Percentiles rank a stretch among this genome's conserved stretches.
These are phyloP conservation scores for human (Homo sapiens) DNA, from an alignment of 2,113 vertebrate species.

Conservation along the genomic window DNA sequence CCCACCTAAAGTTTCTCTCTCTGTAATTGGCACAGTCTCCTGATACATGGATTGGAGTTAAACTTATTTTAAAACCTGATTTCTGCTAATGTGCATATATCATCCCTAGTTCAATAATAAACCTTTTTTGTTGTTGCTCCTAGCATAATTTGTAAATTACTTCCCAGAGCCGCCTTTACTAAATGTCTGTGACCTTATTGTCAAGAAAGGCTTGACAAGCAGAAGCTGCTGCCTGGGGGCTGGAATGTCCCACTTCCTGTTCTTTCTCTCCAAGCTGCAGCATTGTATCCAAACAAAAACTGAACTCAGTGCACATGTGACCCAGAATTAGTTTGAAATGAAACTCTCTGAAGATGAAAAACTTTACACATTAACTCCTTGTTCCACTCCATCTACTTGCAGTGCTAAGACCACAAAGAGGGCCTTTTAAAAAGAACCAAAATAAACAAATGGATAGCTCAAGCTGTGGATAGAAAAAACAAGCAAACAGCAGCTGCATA, in stretches of 20 bases:
- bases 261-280: conserved; percentile 68
- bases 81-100: conserved; percentile 47
- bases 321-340: conserved; percentile 43
- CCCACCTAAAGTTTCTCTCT: neutral
- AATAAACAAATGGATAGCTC: conserved; percentile 64
- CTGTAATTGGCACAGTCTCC: neutral
- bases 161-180: conserved; percentile 65
- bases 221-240: conserved; percentile 77
- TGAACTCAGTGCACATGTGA: conserved; percentile 62
- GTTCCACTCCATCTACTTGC: conserved; percentile 63
- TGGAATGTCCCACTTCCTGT: conserved; percentile 78
- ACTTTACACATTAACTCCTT: conserved; percentile 72
- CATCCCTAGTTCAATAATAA: conserved; percentile 70
- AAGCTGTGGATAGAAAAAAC: conserved; percentile 46
- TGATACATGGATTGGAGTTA: neutral
- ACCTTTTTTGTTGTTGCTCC: conserved; percentile 58
- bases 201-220: conserved; percentile 73
- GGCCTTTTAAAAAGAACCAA: conserved; percentile 66
- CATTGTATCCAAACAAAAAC: conserved; percentile 77
- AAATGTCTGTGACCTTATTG: conserved; percentile 73
- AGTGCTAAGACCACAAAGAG: conserved; percentile 63
- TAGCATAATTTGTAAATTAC: conserved; percentile 70
- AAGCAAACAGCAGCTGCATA: conserved; percentile 51
- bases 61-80: conserved; percentile 49
- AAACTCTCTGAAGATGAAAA: conserved; percentile 69